Percentiles rank a stretch among this genome's conserved stretches.
These are phyloP conservation scores for Sitobion miscanthi DNA, from an alignment of 1,140 invertebrate species.

Conservation along the genomic window DNA sequence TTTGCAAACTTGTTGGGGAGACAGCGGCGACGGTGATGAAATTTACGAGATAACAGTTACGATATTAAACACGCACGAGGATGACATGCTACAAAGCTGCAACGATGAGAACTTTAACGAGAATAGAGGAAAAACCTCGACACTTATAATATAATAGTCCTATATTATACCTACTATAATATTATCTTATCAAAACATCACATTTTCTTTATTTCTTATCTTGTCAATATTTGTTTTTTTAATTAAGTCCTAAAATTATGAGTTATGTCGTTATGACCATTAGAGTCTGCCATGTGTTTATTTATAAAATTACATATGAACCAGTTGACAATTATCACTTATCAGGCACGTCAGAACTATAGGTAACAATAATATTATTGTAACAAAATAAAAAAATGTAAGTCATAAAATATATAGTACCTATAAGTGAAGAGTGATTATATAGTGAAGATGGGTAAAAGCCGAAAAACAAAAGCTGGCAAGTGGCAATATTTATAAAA, in stretches of 20 bases:
- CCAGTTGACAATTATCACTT: no score
- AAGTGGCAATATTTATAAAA: background rate
- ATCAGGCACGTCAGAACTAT: background rate
- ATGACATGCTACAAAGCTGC: background rate
- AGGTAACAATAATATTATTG: background rate
- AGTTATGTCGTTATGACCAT: background rate
- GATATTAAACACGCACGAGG: slow-evolving; percentile 21
- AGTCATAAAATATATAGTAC: background rate
- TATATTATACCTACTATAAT: background rate
- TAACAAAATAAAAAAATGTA: background rate
- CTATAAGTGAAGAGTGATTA: background rate
- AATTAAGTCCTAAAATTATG: background rate
- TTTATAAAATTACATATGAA: background rate
- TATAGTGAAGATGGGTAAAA: background rate
- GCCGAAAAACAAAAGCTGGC: background rate
- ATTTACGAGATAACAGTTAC: slow-evolving; percentile 31
- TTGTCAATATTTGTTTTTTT: background rate
- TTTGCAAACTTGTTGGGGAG: slow-evolving; percentile 25
- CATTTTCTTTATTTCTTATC: background rate
- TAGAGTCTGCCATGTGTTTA: background rate
- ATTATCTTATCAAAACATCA: background rate
- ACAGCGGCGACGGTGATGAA: background rate
- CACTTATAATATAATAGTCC: background rate
- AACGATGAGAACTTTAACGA: background rate
- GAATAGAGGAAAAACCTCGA: background rate